Conservation (phyloP, 2,797 vertebrate species). For the Knipowitschia caucasica region DNA sequence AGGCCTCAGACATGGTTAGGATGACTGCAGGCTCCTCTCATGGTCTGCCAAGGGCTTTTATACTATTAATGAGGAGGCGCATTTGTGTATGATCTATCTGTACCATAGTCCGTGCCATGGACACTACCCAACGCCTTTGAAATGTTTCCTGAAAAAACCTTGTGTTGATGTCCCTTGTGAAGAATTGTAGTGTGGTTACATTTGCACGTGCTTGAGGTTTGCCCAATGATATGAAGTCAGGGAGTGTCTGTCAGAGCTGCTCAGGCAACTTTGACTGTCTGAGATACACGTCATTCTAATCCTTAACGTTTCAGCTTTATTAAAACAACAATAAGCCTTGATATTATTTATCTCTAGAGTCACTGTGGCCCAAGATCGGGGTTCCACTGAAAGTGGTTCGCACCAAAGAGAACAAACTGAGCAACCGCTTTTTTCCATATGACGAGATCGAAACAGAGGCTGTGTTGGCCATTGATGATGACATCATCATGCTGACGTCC, state of each 20-base stretch:
- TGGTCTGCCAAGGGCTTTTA: constrained; percentile 58
- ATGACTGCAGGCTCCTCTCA: constrained; percentile 41
- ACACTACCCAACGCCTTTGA: constrained; percentile 70
- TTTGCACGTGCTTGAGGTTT: constrained; percentile 68
- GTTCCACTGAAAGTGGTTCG: constrained; percentile 93
- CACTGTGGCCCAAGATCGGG: constrained; percentile 92
- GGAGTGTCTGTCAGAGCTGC: constrained; percentile 33
- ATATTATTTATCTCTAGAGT: constrained; percentile 69
- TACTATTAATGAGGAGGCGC: constrained; percentile 70
- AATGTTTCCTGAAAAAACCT: constrained; percentile 48
- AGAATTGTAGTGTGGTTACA: constrained; percentile 62
- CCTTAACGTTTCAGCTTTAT: neutral
- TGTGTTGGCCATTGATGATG: constrained; percentile 94
- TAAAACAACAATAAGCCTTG: neutral
- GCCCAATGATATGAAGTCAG: constrained; percentile 43
- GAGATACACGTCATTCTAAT: constrained; percentile 31
- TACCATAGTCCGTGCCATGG: constrained; percentile 66
- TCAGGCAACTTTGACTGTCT: constrained; percentile 45
- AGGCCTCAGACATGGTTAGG: constrained; percentile 60
- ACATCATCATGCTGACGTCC: constrained; percentile 98
- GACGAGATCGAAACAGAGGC: constrained; percentile 97
- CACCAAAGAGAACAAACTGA: constrained; percentile 95
- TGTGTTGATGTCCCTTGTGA: constrained; percentile 58
- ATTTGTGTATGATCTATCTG: constrained; percentile 67
- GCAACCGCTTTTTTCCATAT: constrained; percentile 97